Conservation (phyloP, 2,888 invertebrate species). For the Selenia dentaria region DNA sequence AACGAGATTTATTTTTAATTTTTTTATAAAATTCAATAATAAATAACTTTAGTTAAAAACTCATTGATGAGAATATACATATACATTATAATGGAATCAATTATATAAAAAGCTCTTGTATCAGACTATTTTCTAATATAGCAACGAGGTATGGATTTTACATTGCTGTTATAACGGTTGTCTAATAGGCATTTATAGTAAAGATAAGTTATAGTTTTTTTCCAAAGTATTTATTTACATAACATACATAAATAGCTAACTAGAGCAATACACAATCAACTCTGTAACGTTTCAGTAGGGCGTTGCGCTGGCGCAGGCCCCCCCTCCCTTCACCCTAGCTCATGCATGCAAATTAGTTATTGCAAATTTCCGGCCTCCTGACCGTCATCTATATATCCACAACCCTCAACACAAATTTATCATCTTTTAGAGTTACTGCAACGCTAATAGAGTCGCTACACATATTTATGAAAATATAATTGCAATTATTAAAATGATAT, state of each 20-base stretch:
- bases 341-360: too few species aligned
- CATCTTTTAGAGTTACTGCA: too few species aligned
- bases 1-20: conserved; percentile 52
- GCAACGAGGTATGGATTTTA: conserved; percentile 25
- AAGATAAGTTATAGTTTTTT: conserved; percentile 44
- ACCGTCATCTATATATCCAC: background rate
- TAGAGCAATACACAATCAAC: conserved; percentile 64
- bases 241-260: conserved; percentile 64
- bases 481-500: conserved; percentile 60
- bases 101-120: conserved; percentile 39
- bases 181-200: conserved; percentile 52
- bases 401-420: background rate
- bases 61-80: conserved; percentile 38
- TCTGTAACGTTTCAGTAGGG: conserved; percentile 55
- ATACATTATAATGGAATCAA: conserved; percentile 50
- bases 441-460: conserved; percentile 62
- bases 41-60: conserved; percentile 53
- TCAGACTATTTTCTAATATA: conserved; percentile 34
- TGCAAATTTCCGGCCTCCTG: too few species aligned
- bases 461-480: background rate
- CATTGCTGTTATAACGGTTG: conserved; percentile 37
- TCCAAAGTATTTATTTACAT: conserved; percentile 79
- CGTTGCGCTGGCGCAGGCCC: conserved; percentile 25
- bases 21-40: conserved; percentile 53
- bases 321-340: conserved; percentile 23